phyloP scores from a whole-genome alignment of 2,888 invertebrate genomes.

The Eretmocerus hayati region DNA sequence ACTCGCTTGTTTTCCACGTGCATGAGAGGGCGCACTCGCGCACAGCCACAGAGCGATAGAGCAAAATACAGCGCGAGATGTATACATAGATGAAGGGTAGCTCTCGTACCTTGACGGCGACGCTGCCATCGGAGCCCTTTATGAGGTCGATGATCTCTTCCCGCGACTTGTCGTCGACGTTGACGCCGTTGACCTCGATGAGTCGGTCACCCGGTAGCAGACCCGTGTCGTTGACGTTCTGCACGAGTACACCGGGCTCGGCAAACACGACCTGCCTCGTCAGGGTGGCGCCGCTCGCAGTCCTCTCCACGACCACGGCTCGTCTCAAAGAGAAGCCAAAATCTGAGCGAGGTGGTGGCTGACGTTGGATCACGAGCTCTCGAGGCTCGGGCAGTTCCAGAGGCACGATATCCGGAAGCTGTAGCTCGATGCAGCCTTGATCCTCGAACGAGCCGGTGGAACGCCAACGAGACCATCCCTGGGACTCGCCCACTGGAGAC shows the following conservation, averaged over 20 bases:
- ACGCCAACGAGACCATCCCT: slow-evolving; percentile 75
- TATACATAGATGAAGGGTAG: no score
- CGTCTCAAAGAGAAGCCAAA: slow-evolving; percentile 90
- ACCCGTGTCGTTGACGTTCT: slow-evolving; percentile 64
- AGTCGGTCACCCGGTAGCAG: slow-evolving; percentile 91
- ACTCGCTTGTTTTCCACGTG: no score
- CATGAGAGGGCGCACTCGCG: no score
- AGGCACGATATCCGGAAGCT: slow-evolving; percentile 63
- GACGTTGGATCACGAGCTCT: slow-evolving; percentile 67
- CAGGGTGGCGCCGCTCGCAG: slow-evolving; percentile 49
- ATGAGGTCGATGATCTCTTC: slow-evolving; percentile 93
- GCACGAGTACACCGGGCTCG: slow-evolving; percentile 74
- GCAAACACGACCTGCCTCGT: slow-evolving; percentile 79
- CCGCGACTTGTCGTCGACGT: slow-evolving; percentile 76
- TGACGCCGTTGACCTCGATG: slow-evolving; percentile 80
- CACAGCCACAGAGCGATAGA: no score
- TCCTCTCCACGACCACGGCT: slow-evolving; percentile 73
- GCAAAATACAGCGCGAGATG: no score
- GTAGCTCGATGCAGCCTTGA: slow-evolving; percentile 55
- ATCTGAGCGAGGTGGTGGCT: slow-evolving; percentile 78
- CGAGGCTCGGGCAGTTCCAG: slow-evolving; percentile 67
- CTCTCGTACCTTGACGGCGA: slow-evolving; percentile 75
- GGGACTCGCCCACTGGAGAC: slow-evolving; percentile 78
- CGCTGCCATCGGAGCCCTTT: slow-evolving; percentile 73
- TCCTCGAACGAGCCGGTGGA: slow-evolving; percentile 70